phyloP scores from a whole-genome alignment of 1,140 invertebrate genomes.

The Micrasema longulum region DNA sequence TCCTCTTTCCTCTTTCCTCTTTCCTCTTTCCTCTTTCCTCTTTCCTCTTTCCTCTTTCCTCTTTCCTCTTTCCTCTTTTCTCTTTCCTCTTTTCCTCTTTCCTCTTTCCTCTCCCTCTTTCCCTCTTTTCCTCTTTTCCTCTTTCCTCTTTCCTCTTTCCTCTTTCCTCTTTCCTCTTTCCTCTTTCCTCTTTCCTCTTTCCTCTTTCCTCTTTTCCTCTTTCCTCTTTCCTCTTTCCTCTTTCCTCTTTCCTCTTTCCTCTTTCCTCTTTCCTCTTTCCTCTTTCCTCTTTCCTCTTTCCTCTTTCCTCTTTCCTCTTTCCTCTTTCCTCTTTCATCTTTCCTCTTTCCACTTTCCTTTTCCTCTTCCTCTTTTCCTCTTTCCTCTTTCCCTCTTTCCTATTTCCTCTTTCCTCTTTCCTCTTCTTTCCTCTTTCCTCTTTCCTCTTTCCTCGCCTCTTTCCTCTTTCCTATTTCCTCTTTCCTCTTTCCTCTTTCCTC shows the following conservation, averaged over 20 bases:
- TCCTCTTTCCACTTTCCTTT: background rate
- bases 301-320: background rate
- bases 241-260: background rate
- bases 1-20: background rate
- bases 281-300: background rate
- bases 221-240: background rate
- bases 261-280: background rate
- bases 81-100: background rate
- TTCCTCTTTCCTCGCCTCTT: too few species aligned
- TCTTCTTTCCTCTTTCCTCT: too few species aligned
- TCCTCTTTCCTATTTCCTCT: too few species aligned
- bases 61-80: background rate
- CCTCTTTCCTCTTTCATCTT: background rate
- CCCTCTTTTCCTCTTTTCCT: background rate
- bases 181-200: background rate
- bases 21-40: background rate
- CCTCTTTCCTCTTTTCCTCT: background rate
- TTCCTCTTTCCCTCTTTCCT: too few species aligned
- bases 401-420: too few species aligned
- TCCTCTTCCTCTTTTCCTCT: too few species aligned
- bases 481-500: too few species aligned
- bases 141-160: background rate
- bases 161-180: background rate
- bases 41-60: background rate
- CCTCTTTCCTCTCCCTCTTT: background rate